A percentile compares a stretch with the other conserved stretches of the same genome.
Evolutionary conservation across 2,113 vertebrate species (phyloP).

Genomic region (Ptychochromis oligacanthus): DNA sequence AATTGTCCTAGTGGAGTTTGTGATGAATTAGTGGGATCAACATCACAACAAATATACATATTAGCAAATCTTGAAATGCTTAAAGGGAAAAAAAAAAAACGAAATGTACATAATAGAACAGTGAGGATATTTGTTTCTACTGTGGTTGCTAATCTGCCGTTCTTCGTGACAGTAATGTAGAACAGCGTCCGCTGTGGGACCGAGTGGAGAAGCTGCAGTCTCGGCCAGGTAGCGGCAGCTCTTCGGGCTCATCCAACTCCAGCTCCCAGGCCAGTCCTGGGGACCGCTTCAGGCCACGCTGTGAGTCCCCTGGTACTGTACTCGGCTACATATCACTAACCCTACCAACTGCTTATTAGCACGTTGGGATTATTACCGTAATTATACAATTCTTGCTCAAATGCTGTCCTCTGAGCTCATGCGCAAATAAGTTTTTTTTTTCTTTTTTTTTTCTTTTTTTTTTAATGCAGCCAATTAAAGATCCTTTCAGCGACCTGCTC

Average conservation of each 20-base stretch:
- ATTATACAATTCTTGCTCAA: neutral
- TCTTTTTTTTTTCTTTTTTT: neutral
- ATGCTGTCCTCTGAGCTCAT: neutral
- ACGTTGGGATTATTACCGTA: neutral
- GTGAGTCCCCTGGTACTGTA: conserved; percentile 81
- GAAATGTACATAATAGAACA: neutral
- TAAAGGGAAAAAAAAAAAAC: neutral
- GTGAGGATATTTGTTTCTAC: neutral
- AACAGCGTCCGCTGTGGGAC: conserved; percentile 95
- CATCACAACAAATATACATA: neutral
- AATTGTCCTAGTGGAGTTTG: neutral
- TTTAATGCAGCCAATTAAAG: neutral
- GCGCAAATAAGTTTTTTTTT: neutral
- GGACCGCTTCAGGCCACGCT: conserved; percentile 93
- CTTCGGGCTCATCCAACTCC: conserved; percentile 91
- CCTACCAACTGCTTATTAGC: neutral
- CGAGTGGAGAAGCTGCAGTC: conserved; percentile 96
- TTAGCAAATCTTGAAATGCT: rapidly evolving
- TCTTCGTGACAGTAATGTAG: conserved; percentile 81
- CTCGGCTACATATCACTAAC: neutral
- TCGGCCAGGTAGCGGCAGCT: conserved; percentile 93
- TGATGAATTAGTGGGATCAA: neutral
- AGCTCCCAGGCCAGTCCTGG: conserved; percentile 92
- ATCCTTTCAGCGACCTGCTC: neutral
- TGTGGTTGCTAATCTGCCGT: too few relatives aligned